Evolutionary conservation across 2,888 invertebrate genomes (phyloP).

Genomic region (Mallateleia sp.): DNA sequence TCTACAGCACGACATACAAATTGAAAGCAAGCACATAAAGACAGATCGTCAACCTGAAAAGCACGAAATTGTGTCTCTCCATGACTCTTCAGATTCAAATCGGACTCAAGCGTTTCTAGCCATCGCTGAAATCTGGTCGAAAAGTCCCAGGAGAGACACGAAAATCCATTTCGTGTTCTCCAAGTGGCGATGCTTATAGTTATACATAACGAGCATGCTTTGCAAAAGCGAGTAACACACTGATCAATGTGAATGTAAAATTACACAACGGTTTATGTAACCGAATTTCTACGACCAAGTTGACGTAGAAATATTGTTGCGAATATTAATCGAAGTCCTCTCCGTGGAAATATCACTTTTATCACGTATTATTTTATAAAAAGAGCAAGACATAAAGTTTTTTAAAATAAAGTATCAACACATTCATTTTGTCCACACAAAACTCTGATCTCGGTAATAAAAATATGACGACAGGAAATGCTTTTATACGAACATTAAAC

Average conservation of each 20-base stretch:
- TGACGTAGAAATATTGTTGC: too few relatives aligned
- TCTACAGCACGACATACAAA: constrained; percentile 19
- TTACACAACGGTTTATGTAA: constrained; percentile 32
- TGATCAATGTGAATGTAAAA: constrained; percentile 46
- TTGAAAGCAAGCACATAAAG: constrained; percentile 56
- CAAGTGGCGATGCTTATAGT: constrained; percentile 39
- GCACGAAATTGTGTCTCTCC: constrained; percentile 33
- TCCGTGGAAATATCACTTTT: too few relatives aligned
- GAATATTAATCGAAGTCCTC: background rate
- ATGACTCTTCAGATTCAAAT: constrained; percentile 33
- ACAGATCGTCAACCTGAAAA: constrained; percentile 58
- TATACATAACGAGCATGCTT: constrained; percentile 57
- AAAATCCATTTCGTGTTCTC: constrained; percentile 46
- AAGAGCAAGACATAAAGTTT: too few relatives aligned
- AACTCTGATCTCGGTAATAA: too few relatives aligned
- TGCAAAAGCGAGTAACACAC: constrained; percentile 47
- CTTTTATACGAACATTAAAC: too few relatives aligned
- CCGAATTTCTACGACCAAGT: background rate
- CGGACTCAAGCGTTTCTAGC: constrained; percentile 17
- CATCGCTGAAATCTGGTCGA: constrained; percentile 7
- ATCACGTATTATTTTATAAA: too few relatives aligned
- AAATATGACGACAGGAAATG: too few relatives aligned
- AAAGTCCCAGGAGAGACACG: constrained; percentile 43
- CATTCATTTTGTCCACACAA: too few relatives aligned
- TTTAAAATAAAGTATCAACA: too few relatives aligned